Evolutionary conservation across 2,888 invertebrate genomes (phyloP).

Genomic region (Tipula lateralis): DNA sequence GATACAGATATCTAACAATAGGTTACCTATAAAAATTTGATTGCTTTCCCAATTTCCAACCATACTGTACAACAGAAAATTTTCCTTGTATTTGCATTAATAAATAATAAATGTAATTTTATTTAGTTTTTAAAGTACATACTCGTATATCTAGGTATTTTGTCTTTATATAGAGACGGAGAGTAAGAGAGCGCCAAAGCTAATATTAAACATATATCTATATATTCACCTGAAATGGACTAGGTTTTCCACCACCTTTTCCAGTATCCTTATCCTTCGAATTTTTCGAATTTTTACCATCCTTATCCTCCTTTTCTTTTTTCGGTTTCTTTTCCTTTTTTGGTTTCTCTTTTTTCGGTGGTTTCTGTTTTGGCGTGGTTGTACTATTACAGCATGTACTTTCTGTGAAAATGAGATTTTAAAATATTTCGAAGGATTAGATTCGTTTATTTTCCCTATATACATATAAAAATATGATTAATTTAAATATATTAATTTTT

Average conservation of each 20-base stretch:
- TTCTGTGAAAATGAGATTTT: slow-evolving; percentile 51
- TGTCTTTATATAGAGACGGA: not conserved
- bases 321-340: slow-evolving; percentile 66
- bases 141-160: not conserved
- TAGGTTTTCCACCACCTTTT: slow-evolving; percentile 61
- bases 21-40: not conserved
- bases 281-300: slow-evolving; percentile 52
- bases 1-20: not conserved
- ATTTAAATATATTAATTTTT: slow-evolving; percentile 20
- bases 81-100: not conserved
- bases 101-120: slow-evolving; percentile 24
- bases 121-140: not conserved
- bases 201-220: not conserved
- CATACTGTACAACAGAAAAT: not conserved
- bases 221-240: slow-evolving; percentile 59
- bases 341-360: slow-evolving; percentile 59
- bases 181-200: not conserved
- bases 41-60: not conserved
- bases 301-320: slow-evolving; percentile 56
- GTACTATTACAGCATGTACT: slow-evolving; percentile 75
- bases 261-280: slow-evolving; percentile 54
- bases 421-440: not conserved
- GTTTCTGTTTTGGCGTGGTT: slow-evolving; percentile 62
- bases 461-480: not conserved
- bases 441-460: not conserved